phyloP scores from a whole-genome alignment of 1,140 invertebrate species.

The Amyelois transitella region DNA sequence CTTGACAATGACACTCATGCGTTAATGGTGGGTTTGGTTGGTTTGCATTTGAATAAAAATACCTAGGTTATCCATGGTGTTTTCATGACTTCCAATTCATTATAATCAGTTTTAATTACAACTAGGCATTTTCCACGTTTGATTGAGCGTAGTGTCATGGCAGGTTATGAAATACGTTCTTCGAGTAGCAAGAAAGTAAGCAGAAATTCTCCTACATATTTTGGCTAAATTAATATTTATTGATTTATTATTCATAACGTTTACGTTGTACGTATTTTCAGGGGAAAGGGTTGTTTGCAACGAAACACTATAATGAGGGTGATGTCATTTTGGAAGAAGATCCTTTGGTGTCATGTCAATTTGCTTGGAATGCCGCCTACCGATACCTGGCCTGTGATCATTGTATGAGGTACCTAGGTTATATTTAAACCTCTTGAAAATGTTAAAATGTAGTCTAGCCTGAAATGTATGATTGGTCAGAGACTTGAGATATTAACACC shows the following conservation, averaged over 20 bases:
- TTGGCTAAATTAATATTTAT: not conserved
- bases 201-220: slow-evolving; percentile 2
- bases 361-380: slow-evolving; percentile 93
- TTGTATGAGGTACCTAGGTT: slow-evolving; percentile 82
- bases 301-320: slow-evolving; percentile 80
- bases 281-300: slow-evolving; percentile 91
- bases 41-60: too few relatives aligned
- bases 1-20: too few relatives aligned
- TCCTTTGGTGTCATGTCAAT: slow-evolving; percentile 92
- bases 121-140: too few relatives aligned
- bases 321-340: slow-evolving; percentile 91
- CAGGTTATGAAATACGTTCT: slow-evolving; percentile 14
- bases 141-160: too few relatives aligned
- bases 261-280: slow-evolving; percentile 54
- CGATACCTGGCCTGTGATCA: slow-evolving; percentile 93
- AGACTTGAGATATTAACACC: too few relatives aligned
- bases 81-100: too few relatives aligned
- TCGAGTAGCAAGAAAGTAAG: slow-evolving; percentile 41
- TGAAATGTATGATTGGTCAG: too few relatives aligned
- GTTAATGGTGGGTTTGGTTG: too few relatives aligned
- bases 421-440: not conserved
- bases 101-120: too few relatives aligned
- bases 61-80: too few relatives aligned
- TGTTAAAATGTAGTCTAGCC: not conserved
- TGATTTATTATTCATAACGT: not conserved